Evolutionary conservation across 2,888 invertebrate genomes (phyloP), one percentile per base, ranked within the genome.

Genomic region (Lithophane semibrunnea): DNA sequence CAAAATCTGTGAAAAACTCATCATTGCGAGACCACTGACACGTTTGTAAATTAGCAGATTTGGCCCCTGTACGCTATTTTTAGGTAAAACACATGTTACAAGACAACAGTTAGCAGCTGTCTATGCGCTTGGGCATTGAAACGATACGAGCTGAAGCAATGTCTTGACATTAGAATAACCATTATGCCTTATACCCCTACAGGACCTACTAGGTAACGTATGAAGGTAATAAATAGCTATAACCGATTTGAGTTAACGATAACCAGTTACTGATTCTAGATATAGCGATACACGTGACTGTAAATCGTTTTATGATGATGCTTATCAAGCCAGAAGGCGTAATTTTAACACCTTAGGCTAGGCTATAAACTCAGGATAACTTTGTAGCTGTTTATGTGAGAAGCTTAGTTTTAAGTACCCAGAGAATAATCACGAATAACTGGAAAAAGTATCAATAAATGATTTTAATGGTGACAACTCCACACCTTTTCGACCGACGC

Each of bases 321-420:
- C 13, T n/a, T 3, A 58, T 67, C 44, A 29, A 12, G 8, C 3
- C 10, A 18, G 0, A 24, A 7, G 29, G 10, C 4, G 37, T 8
- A 10, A 42, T 21, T 52, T 29, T 21, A 61, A 71, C 49, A 29
- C 21, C 37, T 5, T 54, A 52, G 47, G 47, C 13, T 7, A 37
- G 10, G 3, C 21, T 24, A 42, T 58, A 24, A 56, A 52, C 61
- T 3, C 5, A 3, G 47, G 7, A n/a, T 16, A 7, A 73, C 29
- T 54, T 61, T 72, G 52, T 75, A 61, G 21, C 52, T 42, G 12
- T 72, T 74, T 61, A 68, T n/a, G 16, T 16, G 21, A 61, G 8
- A 12, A 12, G 3, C 29, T 1, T 42, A 49, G 49, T 52, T 61
- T 70, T 60, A 70, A 60, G n/a, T 21, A 49, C 47, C 21, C 18